phyloP scores from a whole-genome alignment of 23 tunicate species.

The Phallusia fumigata region DNA sequence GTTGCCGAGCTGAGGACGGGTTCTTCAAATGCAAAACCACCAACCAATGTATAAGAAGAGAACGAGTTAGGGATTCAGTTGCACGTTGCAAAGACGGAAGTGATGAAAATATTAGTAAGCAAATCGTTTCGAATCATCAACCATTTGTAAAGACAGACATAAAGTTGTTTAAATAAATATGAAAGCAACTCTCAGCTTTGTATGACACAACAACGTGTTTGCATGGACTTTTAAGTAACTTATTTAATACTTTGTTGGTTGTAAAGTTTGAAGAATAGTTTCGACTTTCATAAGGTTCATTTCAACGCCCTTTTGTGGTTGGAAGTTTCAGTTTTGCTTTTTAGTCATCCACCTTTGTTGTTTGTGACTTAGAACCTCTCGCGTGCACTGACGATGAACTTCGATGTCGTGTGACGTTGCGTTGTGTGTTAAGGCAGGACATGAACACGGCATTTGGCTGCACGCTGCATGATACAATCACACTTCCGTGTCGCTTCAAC shows the following conservation, averaged over 20 bases:
- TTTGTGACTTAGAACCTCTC: not conserved
- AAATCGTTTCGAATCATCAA: not conserved
- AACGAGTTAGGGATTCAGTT: not conserved
- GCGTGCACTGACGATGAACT: not conserved
- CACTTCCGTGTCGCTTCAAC: not conserved
- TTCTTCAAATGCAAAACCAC: not conserved
- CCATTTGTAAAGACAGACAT: no score
- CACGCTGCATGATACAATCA: not conserved
- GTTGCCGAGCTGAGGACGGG: not conserved
- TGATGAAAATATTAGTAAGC: not conserved
- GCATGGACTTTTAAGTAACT: no score
- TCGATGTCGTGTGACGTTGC: slow-evolving; percentile 2
- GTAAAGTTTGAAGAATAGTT: no score
- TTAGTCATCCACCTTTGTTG: no score
- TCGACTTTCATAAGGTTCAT: no score
- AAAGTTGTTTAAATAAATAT: no score
- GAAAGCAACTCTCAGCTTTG: no score
- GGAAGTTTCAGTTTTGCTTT: no score
- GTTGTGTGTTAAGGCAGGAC: not conserved
- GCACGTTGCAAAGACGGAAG: not conserved
- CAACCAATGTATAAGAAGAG: not conserved
- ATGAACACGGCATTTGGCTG: not conserved
- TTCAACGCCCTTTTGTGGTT: no score
- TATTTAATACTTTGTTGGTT: no score
- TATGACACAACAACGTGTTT: no score